A percentile compares a stretch with the other conserved stretches of the same genome.
Evolutionary conservation across 2,113 vertebrate genomes (phyloP).

Genomic region (Noturus placidus): DNA sequence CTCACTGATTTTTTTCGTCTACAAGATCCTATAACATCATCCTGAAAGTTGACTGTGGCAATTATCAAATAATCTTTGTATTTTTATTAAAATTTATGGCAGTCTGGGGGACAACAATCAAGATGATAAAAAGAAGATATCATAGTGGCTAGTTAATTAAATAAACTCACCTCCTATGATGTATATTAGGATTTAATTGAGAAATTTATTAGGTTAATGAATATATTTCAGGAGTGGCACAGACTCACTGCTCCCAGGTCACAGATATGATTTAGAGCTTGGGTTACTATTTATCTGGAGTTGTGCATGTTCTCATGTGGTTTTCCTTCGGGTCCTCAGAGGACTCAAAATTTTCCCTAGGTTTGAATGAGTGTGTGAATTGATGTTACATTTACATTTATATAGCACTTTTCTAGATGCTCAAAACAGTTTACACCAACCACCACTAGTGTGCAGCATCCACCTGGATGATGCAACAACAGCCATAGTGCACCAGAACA

Average conservation of each 20-base stretch:
- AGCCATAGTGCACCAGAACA: too few relatives aligned
- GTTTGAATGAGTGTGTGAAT: neutral
- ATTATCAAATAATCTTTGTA: slow-evolving; percentile 6
- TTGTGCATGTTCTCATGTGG: neutral
- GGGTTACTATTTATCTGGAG: neutral
- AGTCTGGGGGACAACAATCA: neutral
- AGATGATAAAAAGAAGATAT: neutral
- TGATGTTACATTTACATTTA: neutral
- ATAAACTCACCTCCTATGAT: neutral
- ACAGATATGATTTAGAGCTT: neutral
- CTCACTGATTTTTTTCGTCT: neutral
- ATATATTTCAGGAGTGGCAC: neutral
- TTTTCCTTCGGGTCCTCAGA: neutral
- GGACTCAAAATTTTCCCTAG: neutral
- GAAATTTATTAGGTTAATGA: neutral
- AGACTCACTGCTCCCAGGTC: neutral
- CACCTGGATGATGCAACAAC: too few relatives aligned
- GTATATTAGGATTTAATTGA: neutral
- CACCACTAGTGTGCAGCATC: too few relatives aligned
- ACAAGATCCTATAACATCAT: neutral
- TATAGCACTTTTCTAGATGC: too few relatives aligned
- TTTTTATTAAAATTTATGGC: neutral
- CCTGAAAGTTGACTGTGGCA: slow-evolving; percentile 1
- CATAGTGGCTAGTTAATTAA: neutral
- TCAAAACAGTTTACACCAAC: too few relatives aligned